Percentiles rank a stretch among this genome's conserved stretches.
Conservation (phyloP, 2,113 vertebrate genomes). For the Anguilla japonica region DNA sequence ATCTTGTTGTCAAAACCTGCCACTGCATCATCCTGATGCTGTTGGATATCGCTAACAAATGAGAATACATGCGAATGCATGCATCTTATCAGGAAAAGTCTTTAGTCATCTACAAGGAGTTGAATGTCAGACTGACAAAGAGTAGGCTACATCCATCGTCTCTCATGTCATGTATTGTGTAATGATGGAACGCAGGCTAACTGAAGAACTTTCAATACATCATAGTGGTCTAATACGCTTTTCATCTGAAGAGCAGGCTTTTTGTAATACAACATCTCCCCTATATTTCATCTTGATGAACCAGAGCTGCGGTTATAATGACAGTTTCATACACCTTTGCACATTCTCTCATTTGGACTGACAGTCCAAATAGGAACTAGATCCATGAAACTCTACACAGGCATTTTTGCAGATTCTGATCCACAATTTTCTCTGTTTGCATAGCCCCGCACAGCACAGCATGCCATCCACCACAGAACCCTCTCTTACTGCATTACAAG, state of each 20-base stretch:
- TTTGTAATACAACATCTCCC: not conserved
- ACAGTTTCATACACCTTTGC: not conserved
- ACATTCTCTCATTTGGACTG: not conserved
- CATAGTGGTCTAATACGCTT: not conserved
- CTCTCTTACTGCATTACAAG: not conserved
- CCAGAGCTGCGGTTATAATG: not conserved
- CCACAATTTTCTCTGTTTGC: not conserved
- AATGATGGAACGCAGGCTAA: not conserved
- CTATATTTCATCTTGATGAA: not conserved
- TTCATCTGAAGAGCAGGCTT: not conserved
- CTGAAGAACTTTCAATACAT: not conserved
- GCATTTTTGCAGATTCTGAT: not conserved
- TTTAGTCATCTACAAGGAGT: not conserved
- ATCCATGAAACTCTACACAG: not conserved
- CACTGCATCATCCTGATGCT: not conserved
- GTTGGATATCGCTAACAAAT: conserved; percentile 8
- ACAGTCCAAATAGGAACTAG: not conserved
- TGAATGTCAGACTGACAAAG: not conserved
- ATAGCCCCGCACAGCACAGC: no score
- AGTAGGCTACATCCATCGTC: not conserved
- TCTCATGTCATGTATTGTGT: not conserved
- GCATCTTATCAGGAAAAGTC: not conserved
- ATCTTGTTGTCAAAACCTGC: conserved; percentile 2
- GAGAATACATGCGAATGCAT: conserved; percentile 17
- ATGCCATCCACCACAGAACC: not conserved